Conservation (phyloP, 2,888 invertebrate species). For the Phasia obesa region DNA sequence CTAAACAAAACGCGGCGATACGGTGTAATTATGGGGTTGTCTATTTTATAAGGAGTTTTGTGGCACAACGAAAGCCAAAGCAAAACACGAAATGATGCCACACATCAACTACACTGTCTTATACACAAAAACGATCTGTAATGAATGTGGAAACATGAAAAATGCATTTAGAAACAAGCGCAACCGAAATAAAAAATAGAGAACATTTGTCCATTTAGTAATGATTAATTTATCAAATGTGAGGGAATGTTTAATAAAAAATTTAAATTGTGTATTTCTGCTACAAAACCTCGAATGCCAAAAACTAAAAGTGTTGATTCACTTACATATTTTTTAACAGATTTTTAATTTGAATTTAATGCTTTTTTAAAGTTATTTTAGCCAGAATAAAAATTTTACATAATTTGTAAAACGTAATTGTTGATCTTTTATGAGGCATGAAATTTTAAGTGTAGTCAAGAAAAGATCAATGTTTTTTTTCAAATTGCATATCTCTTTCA, state of each 20-base stretch:
- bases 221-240: slow-evolving; percentile 60
- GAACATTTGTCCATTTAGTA: slow-evolving; percentile 56
- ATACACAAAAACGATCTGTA: slow-evolving; percentile 61
- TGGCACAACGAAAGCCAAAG: slow-evolving; percentile 3
- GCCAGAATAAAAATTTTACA: no score
- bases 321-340: not conserved
- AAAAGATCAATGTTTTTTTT: no score
- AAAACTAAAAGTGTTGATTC: not conserved
- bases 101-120: slow-evolving; percentile 47
- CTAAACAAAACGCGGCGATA: slow-evolving; percentile 21
- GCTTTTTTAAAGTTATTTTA: no score
- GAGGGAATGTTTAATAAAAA: slow-evolving; percentile 24
- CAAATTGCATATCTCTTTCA: no score
- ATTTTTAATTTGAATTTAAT: not conserved
- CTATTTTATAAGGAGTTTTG: slow-evolving; percentile 47
- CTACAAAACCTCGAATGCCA: not conserved
- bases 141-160: slow-evolving; percentile 66
- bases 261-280: not conserved
- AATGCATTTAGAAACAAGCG: slow-evolving; percentile 62
- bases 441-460: no score
- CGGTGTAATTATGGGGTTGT: slow-evolving; percentile 54
- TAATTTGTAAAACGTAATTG: no score
- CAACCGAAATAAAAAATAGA: not conserved
- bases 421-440: no score
- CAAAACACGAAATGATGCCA: slow-evolving; percentile 54